Percentiles rank a stretch among this genome's conserved stretches.
Evolutionary conservation across 2,797 vertebrate genomes (phyloP).

Genomic region (Pipistrellus nathusii): DNA sequence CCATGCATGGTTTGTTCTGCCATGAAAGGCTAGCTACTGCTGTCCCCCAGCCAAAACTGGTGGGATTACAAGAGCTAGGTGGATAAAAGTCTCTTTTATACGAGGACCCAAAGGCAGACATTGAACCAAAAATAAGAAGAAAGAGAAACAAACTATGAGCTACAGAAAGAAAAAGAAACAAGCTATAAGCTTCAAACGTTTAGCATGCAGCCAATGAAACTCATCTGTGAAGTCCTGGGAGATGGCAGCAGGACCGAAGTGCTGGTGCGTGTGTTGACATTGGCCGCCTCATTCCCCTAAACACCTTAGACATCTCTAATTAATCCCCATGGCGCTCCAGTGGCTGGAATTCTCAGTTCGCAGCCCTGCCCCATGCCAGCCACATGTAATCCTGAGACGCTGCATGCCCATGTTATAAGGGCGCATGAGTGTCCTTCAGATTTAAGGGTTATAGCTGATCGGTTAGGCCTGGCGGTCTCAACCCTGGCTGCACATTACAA

Average conservation of each 20-base stretch:
- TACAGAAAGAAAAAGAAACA: slow-evolving; percentile 78
- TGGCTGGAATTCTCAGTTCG: slow-evolving; percentile 35
- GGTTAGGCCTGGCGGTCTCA: background rate
- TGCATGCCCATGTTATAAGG: background rate
- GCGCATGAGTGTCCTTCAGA: background rate
- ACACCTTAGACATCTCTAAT: slow-evolving; percentile 58
- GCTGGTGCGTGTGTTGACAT: slow-evolving; percentile 10
- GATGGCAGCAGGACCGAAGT: background rate
- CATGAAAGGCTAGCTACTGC: slow-evolving; percentile 7
- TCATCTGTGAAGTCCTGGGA: slow-evolving; percentile 59
- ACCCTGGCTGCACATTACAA: background rate
- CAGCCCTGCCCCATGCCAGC: background rate
- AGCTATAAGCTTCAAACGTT: slow-evolving; percentile 58
- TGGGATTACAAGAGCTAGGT: slow-evolving; percentile 60
- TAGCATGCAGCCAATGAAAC: slow-evolving; percentile 67
- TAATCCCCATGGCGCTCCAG: slow-evolving; percentile 65
- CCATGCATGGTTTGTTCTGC: background rate
- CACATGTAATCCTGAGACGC: slow-evolving; percentile 32
- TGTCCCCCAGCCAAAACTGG: slow-evolving; percentile 19
- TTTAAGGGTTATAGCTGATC: slow-evolving; percentile 16
- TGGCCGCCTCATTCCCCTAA: slow-evolving; percentile 50
- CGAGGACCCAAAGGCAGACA: slow-evolving; percentile 61
- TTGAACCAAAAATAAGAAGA: slow-evolving; percentile 76
- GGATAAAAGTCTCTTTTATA: slow-evolving; percentile 75
- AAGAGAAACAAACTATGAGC: slow-evolving; percentile 73